Evolutionary conservation across 2,888 invertebrate species (phyloP).

Genomic region (Tipula vernalis): DNA sequence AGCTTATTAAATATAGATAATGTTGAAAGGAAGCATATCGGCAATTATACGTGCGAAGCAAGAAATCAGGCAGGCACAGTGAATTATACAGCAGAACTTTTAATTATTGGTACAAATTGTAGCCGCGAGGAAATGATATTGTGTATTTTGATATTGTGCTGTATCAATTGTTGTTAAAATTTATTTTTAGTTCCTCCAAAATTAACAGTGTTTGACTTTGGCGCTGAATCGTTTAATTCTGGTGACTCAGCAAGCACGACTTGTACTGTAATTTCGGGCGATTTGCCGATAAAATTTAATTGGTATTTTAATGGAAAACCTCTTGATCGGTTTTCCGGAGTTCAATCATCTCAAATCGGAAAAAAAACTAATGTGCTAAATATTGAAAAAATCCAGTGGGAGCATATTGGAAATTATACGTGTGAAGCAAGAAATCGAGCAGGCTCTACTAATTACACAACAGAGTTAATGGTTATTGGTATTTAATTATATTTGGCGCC

Average conservation of each 20-base stretch:
- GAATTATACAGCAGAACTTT: conserved; percentile 39
- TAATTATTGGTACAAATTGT: conserved; percentile 51
- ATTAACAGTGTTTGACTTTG: conserved; percentile 64
- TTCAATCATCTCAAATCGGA: conserved; percentile 39
- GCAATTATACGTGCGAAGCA: conserved; percentile 46
- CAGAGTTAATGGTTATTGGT: conserved; percentile 57
- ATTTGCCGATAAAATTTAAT: conserved; percentile 43
- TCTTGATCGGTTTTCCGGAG: conserved; percentile 31
- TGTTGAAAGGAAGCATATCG: conserved; percentile 45
- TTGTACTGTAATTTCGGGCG: conserved; percentile 53
- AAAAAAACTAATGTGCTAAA: conserved; percentile 48
- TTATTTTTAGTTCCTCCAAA: conserved; percentile 53
- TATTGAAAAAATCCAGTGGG: conserved; percentile 46
- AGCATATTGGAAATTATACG: conserved; percentile 63
- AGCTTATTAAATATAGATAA: conserved; percentile 49
- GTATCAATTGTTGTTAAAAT: not conserved
- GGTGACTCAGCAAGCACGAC: conserved; percentile 31
- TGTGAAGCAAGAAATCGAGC: conserved; percentile 45
- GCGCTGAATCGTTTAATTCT: conserved; percentile 42
- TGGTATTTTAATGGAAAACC: conserved; percentile 43
- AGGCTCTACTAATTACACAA: conserved; percentile 46
- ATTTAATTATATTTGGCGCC: conserved; percentile 26
- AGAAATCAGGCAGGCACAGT: conserved; percentile 43
- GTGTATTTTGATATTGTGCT: not conserved
- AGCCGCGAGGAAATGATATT: conserved; percentile 44